These are phyloP conservation scores for Corbicula japonica DNA, from an alignment of 2,888 invertebrate genomes.

Conservation along the genomic window DNA sequence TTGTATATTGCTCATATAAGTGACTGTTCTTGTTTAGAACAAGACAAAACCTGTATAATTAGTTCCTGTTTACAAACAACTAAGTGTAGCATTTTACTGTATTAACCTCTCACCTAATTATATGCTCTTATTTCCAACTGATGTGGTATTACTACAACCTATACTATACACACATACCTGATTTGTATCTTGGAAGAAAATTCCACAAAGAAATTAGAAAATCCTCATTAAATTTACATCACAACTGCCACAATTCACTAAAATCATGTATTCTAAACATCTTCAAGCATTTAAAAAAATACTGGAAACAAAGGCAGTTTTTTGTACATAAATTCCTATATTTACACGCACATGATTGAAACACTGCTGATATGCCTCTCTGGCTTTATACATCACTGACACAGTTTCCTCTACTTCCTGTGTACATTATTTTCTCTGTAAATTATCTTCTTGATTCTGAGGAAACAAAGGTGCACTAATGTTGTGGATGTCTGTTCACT, in stretches of 20 bases:
- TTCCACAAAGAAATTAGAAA: conserved; percentile 17
- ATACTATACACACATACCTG: conserved; percentile 1
- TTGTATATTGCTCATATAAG: no score
- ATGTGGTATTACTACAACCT: conserved; percentile 7
- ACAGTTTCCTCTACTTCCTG: conserved; percentile 28
- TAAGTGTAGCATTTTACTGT: no score
- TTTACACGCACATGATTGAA: conserved; percentile 46
- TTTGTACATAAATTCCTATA: conserved; percentile 43
- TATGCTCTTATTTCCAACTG: no score
- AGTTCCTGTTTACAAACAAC: no score
- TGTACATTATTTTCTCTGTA: conserved; percentile 23
- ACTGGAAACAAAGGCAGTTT: conserved; percentile 57
- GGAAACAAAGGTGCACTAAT: no score
- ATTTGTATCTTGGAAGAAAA: conserved; percentile 2
- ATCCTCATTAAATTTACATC: conserved; percentile 5
- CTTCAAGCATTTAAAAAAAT: conserved; percentile 1
- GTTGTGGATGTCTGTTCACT: no score
- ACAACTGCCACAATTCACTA: neutral
- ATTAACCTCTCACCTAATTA: no score
- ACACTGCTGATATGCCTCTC: conserved; percentile 54
- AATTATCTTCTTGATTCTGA: no score
- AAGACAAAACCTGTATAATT: no score
- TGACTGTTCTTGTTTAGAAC: no score
- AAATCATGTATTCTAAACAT: neutral
- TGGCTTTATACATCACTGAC: conserved; percentile 38